Evolutionary conservation across 2,888 invertebrate genomes (phyloP), one percentile per base, ranked within the genome.

Genomic region (Melanotus villosus): DNA sequence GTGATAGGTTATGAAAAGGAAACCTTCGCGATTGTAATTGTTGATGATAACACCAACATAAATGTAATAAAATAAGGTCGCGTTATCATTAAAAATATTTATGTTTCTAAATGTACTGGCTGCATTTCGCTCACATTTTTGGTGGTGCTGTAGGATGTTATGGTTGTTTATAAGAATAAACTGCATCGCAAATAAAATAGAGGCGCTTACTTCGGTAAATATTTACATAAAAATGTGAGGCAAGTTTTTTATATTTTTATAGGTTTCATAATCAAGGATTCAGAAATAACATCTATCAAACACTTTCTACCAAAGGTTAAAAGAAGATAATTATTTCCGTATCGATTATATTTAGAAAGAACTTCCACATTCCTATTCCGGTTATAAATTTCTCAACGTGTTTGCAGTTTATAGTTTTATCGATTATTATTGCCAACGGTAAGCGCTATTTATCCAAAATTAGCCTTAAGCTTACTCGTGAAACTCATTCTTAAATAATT

Each of bases 291-390:
- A n/a, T n/a, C n/a, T n/a, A 41, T 38, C 36, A 18, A 9, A 9
- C 7, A 5, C 18, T 41, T 41, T 41, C 18, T 41, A 14, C 9
- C 41, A 41, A 18, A 41, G 41, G 41, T 18, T 41, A 41, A 16
- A 2, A 41, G 41, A 14, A 16, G 18, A 18, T 41, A 41, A 16
- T 43, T 10, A 47, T 21, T 47, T 47, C 47, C 47, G 21, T 47
- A 47, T 47, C 23, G 47, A 47, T 47, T 23, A 26, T 47, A 12
- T 47, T 47, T 47, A 47, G 23, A 47, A 1, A 47, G 38, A 45
- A 26, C 14, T 47, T 21, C 47, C 23, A 47, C 47, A 47, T 47
- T 47, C 47, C 23, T 26, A 23, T 23, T 19, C 18, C 21, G 23
- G 23, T 5, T 47, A 47, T 47, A 47, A 47, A 47, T 47, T 47